These are phyloP conservation scores for Chionodraco myersi DNA, from an alignment of 2,113 vertebrate species.

Conservation along the genomic window DNA sequence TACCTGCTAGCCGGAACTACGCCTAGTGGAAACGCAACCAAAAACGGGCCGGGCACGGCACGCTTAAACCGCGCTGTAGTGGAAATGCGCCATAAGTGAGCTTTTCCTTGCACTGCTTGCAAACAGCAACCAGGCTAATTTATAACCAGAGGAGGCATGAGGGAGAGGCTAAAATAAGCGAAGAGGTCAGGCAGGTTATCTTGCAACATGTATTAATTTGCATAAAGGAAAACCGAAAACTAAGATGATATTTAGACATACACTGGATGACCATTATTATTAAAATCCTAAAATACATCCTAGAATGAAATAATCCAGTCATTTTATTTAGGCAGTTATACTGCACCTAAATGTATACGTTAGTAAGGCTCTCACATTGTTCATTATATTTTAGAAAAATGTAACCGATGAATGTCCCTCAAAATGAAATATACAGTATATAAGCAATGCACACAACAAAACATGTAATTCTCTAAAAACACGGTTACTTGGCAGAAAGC, in stretches of 20 bases:
- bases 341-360: neutral
- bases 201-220: conserved; percentile 40
- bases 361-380: neutral
- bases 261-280: neutral
- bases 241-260: neutral
- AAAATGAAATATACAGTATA: neutral
- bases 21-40: no score
- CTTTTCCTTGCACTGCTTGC: conserved; percentile 78
- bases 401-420: neutral
- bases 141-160: conserved; percentile 68
- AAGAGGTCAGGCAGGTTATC: conserved; percentile 65
- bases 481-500: neutral
- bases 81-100: conserved; percentile 58
- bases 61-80: no score
- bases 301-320: neutral
- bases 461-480: neutral
- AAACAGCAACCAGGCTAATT: conserved; percentile 78
- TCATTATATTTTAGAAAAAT: neutral
- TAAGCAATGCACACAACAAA: neutral
- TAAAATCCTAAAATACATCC: neutral
- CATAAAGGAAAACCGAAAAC: conserved; percentile 24
- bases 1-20: no score
- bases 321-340: neutral
- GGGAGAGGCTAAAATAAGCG: conserved; percentile 63
- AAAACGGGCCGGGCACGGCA: no score